These are phyloP conservation scores for Brachyptera putata DNA, from an alignment of 2,888 invertebrate species.

Conservation along the genomic window DNA sequence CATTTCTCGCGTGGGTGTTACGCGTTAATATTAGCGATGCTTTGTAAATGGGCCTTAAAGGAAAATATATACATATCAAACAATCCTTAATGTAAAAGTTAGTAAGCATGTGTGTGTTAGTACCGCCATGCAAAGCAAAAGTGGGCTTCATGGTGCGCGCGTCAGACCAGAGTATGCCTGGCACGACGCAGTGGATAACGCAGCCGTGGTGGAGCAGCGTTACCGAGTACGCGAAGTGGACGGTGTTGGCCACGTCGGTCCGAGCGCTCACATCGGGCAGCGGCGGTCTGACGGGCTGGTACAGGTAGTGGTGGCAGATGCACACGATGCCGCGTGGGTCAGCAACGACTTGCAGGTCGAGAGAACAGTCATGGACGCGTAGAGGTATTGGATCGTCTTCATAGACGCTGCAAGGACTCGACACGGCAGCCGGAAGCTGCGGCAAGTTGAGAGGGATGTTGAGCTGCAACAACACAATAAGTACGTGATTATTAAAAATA, in stretches of 20 bases:
- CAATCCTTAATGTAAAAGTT: too few species aligned
- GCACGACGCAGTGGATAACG: constrained; percentile 76
- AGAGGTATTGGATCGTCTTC: constrained; percentile 78
- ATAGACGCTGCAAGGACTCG: constrained; percentile 60
- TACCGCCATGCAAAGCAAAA: constrained; percentile 66
- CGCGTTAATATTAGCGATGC: too few species aligned
- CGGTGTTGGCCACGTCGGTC: constrained; percentile 40
- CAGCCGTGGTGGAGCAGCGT: constrained; percentile 79
- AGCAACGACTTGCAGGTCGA: constrained; percentile 74
- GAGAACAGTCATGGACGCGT: constrained; percentile 73
- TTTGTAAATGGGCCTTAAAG: too few species aligned
- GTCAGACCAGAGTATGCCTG: constrained; percentile 72
- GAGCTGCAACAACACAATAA: too few species aligned
- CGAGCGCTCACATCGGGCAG: constrained; percentile 36
- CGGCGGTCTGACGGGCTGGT: constrained; percentile 59
- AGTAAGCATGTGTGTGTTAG: constrained; percentile 13
- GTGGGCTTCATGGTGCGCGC: constrained; percentile 73
- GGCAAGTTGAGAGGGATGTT: constrained; percentile 82
- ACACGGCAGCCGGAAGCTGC: constrained; percentile 55
- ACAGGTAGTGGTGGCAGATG: constrained; percentile 78
- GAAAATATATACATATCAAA: too few species aligned
- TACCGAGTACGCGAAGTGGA: constrained; percentile 81
- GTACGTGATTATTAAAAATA: too few species aligned
- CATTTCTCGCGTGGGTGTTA: too few species aligned
- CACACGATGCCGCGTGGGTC: constrained; percentile 69